A percentile compares a stretch with the other conserved stretches of the same genome.
phyloP scores from a whole-genome alignment of 2,888 invertebrate species.

The Aphodius sticticus region DNA sequence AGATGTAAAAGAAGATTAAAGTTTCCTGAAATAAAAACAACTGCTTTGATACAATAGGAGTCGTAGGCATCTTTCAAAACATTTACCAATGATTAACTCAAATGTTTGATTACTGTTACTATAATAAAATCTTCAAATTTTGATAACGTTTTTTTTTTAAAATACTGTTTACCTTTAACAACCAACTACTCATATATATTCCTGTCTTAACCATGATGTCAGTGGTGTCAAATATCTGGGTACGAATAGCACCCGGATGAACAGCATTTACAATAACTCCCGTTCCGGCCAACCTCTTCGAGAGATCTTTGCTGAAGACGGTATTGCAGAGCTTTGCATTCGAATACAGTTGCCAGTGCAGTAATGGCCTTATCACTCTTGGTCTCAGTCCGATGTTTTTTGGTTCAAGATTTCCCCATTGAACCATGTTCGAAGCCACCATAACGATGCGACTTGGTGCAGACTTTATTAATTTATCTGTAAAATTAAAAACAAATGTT shows the following conservation, averaged over 20 bases:
- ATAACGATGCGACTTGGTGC: slow-evolving; percentile 48
- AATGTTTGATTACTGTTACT: too few species aligned
- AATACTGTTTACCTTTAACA: slow-evolving; percentile 5
- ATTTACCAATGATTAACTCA: too few species aligned
- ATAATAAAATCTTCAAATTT: too few species aligned
- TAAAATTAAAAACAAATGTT: neutral
- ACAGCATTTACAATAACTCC: slow-evolving; percentile 56
- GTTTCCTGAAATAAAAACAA: too few species aligned
- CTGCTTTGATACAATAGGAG: too few species aligned
- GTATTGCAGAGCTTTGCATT: slow-evolving; percentile 47
- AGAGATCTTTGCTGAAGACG: slow-evolving; percentile 55
- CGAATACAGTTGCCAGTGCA: slow-evolving; percentile 24
- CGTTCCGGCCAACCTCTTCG: slow-evolving; percentile 49
- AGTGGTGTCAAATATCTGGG: neutral
- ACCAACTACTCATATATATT: slow-evolving; percentile 5
- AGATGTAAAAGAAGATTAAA: too few species aligned
- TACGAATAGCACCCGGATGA: slow-evolving; percentile 54
- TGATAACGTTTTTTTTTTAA: too few species aligned
- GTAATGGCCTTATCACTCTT: neutral
- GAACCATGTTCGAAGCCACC: slow-evolving; percentile 44
- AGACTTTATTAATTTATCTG: slow-evolving; percentile 60
- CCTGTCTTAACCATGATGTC: neutral
- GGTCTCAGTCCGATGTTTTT: slow-evolving; percentile 11
- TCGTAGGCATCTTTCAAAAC: too few species aligned
- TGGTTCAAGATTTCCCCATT: neutral